Conservation (phyloP, 2,113 vertebrate genomes). For the Tympanuchus pallidicinctus region DNA sequence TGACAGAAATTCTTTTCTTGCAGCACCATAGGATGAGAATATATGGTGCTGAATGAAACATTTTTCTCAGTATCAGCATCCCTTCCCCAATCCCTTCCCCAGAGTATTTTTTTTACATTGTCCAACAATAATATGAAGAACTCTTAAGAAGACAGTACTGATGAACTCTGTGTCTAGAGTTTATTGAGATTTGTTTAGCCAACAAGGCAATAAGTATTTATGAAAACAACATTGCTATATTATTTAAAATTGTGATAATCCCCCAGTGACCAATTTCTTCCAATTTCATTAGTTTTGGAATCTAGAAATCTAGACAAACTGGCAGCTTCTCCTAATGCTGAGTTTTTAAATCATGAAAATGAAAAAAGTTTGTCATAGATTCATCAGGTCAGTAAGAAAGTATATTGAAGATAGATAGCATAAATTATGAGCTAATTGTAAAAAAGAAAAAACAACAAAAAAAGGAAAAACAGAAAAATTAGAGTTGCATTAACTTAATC, state of each 20-base stretch:
- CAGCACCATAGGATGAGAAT: not conserved
- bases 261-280: not conserved
- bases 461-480: not conserved
- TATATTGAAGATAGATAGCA: not conserved
- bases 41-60: not conserved
- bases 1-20: not conserved
- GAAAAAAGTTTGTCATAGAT: not conserved
- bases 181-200: not conserved
- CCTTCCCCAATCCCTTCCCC: not conserved
- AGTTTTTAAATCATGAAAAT: not conserved
- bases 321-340: not conserved
- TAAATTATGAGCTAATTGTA: not conserved
- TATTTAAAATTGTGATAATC: not conserved
- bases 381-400: not conserved
- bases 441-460: too few species aligned
- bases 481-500: not conserved
- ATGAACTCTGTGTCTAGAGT: not conserved
- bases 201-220: not conserved
- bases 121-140: conserved; percentile 3
- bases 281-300: not conserved
- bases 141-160: not conserved
- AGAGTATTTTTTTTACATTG: not conserved
- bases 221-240: not conserved
- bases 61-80: not conserved
- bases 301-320: not conserved